phyloP scores from a whole-genome alignment of 2,113 vertebrate genomes.

The Phocoena phocoena region DNA sequence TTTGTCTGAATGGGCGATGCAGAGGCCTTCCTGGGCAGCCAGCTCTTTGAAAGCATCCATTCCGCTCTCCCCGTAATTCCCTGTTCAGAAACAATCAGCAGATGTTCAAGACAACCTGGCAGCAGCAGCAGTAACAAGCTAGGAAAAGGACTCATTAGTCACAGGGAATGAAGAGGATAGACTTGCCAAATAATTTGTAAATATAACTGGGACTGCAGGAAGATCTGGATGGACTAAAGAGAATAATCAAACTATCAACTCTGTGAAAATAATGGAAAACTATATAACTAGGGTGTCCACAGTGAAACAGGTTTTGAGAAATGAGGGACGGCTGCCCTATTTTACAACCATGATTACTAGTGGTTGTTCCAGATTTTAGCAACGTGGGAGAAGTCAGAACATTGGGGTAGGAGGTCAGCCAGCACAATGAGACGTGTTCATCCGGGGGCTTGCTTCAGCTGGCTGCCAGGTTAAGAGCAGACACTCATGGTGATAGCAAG shows the following conservation, averaged over 20 bases:
- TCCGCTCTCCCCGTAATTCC: slow-evolving; percentile 98
- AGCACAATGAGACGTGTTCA: background rate
- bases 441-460: background rate
- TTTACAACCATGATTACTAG: background rate
- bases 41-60: slow-evolving; percentile 99
- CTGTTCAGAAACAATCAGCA: slow-evolving; percentile 82
- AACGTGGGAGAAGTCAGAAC: background rate
- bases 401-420: background rate
- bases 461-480: background rate
- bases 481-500: background rate
- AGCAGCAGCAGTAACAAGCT: background rate
- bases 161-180: background rate
- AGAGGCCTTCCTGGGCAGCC: slow-evolving; percentile 95
- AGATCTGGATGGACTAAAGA: background rate
- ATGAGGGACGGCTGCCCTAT: background rate
- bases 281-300: background rate
- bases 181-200: background rate
- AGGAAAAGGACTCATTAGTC: background rate
- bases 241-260: background rate
- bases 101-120: background rate
- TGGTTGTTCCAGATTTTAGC: background rate
- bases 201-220: background rate
- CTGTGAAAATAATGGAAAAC: background rate
- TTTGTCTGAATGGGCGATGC: slow-evolving; percentile 98
- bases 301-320: background rate